phyloP scores from a whole-genome alignment of 2,888 invertebrate genomes.

The Synergus umbraculus region DNA sequence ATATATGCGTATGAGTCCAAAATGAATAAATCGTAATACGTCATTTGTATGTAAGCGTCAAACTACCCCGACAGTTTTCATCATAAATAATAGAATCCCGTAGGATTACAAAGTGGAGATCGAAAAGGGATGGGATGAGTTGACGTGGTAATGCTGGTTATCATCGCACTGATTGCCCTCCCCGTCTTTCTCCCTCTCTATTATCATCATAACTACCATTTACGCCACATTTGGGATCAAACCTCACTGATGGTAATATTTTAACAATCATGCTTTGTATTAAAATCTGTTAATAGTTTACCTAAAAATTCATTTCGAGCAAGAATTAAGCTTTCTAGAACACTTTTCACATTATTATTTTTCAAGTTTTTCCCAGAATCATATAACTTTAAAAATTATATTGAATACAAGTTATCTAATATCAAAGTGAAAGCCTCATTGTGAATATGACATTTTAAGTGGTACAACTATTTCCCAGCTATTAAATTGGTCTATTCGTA shows the following conservation, averaged over 20 bases:
- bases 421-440: slow-evolving; percentile 31
- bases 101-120: slow-evolving; percentile 67
- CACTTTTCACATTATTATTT: background rate
- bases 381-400: background rate
- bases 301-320: background rate
- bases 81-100: slow-evolving; percentile 69
- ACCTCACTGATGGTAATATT: background rate
- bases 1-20: slow-evolving; percentile 48
- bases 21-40: slow-evolving; percentile 62
- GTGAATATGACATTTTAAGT: slow-evolving; percentile 17
- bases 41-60: slow-evolving; percentile 48
- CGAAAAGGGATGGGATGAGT: slow-evolving; percentile 59
- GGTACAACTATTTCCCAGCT: slow-evolving; percentile 28
- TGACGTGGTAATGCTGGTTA: slow-evolving; percentile 73
- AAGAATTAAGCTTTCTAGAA: background rate
- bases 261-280: slow-evolving; percentile 2
- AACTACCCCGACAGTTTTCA: slow-evolving; percentile 59
- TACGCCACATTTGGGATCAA: background rate
- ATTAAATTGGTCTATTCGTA: slow-evolving; percentile 27
- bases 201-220: slow-evolving; percentile 13
- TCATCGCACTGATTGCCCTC: slow-evolving; percentile 72
- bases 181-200: slow-evolving; percentile 46
- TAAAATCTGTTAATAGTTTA: background rate
- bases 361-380: background rate
- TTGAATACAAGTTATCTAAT: background rate